Evolutionary conservation across 2,888 invertebrate species (phyloP).

Genomic region (Diadromus collaris): DNA sequence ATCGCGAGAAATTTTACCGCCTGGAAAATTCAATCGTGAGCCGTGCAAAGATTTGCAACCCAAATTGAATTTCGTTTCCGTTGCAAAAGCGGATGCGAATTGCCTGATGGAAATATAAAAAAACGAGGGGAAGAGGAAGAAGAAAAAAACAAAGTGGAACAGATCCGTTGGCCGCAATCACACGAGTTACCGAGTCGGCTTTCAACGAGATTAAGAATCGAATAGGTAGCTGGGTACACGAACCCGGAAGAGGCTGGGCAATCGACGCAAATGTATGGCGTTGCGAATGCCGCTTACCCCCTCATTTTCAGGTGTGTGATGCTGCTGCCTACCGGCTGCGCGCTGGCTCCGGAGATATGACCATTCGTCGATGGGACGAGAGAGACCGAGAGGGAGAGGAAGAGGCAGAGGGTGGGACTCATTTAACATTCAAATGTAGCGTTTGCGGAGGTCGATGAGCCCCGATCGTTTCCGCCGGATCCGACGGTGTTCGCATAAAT

Average conservation of each 20-base stretch:
- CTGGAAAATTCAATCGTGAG: not conserved
- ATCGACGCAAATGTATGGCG: constrained; percentile 49
- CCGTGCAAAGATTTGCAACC: not conserved
- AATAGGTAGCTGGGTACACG: constrained; percentile 61
- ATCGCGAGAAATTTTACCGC: not conserved
- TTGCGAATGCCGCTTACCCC: constrained; percentile 59
- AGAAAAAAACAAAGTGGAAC: constrained; percentile 18
- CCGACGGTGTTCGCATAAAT: constrained; percentile 36
- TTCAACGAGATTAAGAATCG: constrained; percentile 77
- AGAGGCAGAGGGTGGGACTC: not conserved
- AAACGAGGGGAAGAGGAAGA: not conserved
- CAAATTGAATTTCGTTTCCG: constrained; percentile 6
- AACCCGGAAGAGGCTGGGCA: constrained; percentile 33
- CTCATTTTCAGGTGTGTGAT: constrained; percentile 68
- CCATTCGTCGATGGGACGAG: constrained; percentile 20
- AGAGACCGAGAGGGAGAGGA: not conserved
- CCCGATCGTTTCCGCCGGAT: constrained; percentile 40
- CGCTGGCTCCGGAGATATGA: constrained; percentile 62
- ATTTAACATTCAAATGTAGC: constrained; percentile 46
- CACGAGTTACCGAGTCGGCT: constrained; percentile 69
- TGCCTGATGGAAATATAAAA: not conserved
- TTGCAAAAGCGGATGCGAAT: not conserved
- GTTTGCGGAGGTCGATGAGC: constrained; percentile 38
- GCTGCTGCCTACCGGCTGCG: constrained; percentile 52
- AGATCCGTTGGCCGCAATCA: constrained; percentile 33